Evolutionary conservation across 2,113 vertebrate species (phyloP), one percentile per base, ranked within the genome.

Genomic region (Lycocorax pyrrhopterus): DNA sequence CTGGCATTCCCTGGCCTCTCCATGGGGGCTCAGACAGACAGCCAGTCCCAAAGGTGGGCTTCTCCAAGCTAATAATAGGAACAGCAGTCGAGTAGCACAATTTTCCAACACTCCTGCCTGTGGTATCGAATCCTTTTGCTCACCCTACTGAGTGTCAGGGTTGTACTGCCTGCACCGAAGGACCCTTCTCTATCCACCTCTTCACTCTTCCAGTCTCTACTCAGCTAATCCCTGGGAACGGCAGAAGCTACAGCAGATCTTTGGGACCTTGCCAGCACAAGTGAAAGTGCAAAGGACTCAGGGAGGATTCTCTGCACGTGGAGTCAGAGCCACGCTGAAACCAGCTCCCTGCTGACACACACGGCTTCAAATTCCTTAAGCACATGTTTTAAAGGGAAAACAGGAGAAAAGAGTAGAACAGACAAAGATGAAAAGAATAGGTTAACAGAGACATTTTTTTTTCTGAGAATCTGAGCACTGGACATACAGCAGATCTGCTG

Each of bases 31-130:
- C 71, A 84, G 66, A 15, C 43, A 25, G 51, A 13, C 35, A 71
- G 53, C 18, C 46, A 33, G 75, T 52, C 43, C 72, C 90, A 92
- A 56, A 43, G 33, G 69, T 51, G 44, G 39, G 27, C 22, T 94
- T 55, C 75, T 43, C 27, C 56, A 35, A 37, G 59, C 59, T 43
- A 49, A 10, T 9, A 66, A 64, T 1, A 27, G 41, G 13, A 81
- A 26, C 14, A 72, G 26, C 47, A 75, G 41, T 1, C 1, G 2
- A 58, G 55, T 0, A 66, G 41, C 20, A 15, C 7, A 2, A 15
- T 18, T 55, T 41, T 17, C 75, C n/a, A 66, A 12, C 39, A 2
- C 66, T 81, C n/a, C 75, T 64, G 93, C 22, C 51, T 13, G 33
- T 10, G 56, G 20, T 7, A 66, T 8, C 1, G 7, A 43, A 84